These are phyloP conservation scores for Balaeniceps rex DNA, from an alignment of 2,113 vertebrate genomes.

Conservation along the genomic window DNA sequence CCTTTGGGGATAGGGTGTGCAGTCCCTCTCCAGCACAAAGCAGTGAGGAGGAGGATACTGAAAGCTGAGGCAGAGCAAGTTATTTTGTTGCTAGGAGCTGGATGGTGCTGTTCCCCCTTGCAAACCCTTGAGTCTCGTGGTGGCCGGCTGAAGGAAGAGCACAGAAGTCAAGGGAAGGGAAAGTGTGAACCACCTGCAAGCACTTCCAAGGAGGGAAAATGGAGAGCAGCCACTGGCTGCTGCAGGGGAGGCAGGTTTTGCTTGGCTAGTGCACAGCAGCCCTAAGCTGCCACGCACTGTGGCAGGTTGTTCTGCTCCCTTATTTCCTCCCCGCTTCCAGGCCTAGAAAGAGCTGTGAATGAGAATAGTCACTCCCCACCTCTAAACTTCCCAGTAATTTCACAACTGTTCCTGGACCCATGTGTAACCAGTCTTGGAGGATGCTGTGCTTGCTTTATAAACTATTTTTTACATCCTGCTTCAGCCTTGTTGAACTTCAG, in stretches of 20 bases:
- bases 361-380: not conserved
- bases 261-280: not conserved
- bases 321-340: not conserved
- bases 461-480: not conserved
- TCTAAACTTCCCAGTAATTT: not conserved
- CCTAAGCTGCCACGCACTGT: fast-evolving
- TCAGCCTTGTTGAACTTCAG: not conserved
- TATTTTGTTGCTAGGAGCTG: not conserved
- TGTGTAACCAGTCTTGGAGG: not conserved
- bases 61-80: not conserved
- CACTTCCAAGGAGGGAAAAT: not conserved
- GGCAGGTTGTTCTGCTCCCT: not conserved
- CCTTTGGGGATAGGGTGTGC: not conserved
- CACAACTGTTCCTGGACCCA: not conserved
- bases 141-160: not conserved
- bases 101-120: not conserved
- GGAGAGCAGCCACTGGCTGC: not conserved
- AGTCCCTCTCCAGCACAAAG: not conserved
- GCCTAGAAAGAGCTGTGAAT: not conserved
- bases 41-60: not conserved
- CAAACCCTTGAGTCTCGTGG: not conserved
- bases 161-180: not conserved
- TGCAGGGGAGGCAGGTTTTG: not conserved
- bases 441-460: not conserved
- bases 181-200: not conserved